phyloP scores from a whole-genome alignment of 2,888 invertebrate genomes.

The Celastrina argiolus region DNA sequence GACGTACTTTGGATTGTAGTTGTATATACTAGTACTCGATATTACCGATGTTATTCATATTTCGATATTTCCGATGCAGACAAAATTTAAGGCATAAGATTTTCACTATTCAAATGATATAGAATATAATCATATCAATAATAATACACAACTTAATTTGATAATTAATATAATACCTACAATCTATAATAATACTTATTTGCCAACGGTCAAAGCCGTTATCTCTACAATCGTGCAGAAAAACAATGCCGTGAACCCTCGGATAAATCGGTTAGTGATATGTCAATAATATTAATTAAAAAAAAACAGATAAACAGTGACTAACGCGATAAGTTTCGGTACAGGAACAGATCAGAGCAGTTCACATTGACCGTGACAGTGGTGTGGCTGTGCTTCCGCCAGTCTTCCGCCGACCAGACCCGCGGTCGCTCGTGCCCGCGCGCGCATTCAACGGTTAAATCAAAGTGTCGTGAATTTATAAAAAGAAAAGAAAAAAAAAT shows the following conservation, averaged over 20 bases:
- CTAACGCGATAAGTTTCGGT: conserved; percentile 36
- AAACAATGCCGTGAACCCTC: neutral
- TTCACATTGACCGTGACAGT: conserved; percentile 64
- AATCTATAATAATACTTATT: neutral
- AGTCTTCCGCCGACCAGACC: conserved; percentile 57
- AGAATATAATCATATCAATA: no score
- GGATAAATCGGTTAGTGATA: neutral
- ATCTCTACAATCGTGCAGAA: neutral
- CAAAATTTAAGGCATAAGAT: neutral
- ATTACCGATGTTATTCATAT: neutral
- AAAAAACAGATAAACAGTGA: neutral
- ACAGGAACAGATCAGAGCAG: conserved; percentile 42
- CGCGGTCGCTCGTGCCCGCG: conserved; percentile 63
- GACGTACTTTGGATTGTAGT: no score
- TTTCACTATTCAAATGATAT: no score
- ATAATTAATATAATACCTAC: neutral
- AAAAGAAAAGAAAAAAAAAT: conserved; percentile 37
- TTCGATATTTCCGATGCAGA: neutral
- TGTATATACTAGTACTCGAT: no score
- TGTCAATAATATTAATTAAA: neutral
- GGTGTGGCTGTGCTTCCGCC: conserved; percentile 39
- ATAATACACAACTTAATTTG: no score
- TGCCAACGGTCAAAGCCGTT: neutral
- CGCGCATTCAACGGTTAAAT: conserved; percentile 36
- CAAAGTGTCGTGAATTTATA: conserved; percentile 34